These are phyloP conservation scores for Perca flavescens DNA, from an alignment of 2,113 vertebrate species.

Conservation along the genomic window DNA sequence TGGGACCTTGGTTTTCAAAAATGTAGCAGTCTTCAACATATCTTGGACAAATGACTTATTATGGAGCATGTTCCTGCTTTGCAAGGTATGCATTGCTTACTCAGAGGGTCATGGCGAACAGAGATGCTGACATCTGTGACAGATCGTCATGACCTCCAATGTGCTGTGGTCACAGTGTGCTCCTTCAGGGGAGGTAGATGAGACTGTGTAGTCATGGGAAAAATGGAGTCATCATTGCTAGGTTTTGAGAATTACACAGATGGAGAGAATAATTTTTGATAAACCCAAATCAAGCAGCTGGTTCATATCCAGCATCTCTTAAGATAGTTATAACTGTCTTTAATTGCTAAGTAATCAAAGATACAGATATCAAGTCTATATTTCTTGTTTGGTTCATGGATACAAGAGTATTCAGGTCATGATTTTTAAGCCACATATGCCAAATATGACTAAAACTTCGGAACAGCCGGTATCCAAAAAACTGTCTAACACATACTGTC, in stretches of 20 bases:
- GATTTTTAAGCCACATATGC: not conserved
- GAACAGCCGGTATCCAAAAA: not conserved
- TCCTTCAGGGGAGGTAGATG: constrained; percentile 28
- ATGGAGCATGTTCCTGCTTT: not conserved
- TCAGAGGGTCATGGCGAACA: not conserved
- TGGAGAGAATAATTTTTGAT: not conserved
- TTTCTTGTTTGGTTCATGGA: not conserved
- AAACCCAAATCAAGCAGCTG: not conserved
- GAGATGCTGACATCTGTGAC: constrained; percentile 42
- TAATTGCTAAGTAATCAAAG: not conserved
- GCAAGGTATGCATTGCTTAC: not conserved
- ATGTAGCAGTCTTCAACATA: not conserved
- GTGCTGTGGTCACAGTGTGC: constrained; percentile 1
- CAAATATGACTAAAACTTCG: not conserved
- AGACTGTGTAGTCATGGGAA: constrained; percentile 21
- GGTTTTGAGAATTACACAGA: constrained; percentile 24
- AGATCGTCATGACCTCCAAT: constrained; percentile 33
- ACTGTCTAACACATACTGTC: not conserved
- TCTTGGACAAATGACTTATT: not conserved
- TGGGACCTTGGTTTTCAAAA: constrained; percentile 7
- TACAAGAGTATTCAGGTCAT: not conserved
- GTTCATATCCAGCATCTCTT: constrained; percentile 4
- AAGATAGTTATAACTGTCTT: not conserved
- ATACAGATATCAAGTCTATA: not conserved
- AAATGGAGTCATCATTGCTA: constrained; percentile 47